A percentile compares a stretch with the other conserved stretches of the same genome.
phyloP scores from a whole-genome alignment of 2,113 vertebrate species.

The Erinaceus europaeus region DNA sequence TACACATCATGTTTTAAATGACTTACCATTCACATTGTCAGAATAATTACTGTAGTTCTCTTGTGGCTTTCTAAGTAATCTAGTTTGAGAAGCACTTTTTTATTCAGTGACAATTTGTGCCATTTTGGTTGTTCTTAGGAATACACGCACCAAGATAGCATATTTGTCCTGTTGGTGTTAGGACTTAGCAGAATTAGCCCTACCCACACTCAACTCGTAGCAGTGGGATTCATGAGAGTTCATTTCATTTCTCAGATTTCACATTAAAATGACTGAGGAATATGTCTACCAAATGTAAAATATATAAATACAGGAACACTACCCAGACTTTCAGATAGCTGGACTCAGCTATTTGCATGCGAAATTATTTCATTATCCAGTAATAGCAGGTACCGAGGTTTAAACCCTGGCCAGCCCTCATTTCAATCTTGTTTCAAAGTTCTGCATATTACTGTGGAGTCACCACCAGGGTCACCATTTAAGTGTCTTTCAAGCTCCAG shows the following conservation, averaged over 20 bases:
- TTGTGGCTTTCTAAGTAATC: not conserved
- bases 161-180: not conserved
- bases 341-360: not conserved
- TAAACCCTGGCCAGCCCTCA: too few species aligned
- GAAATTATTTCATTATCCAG: too few species aligned
- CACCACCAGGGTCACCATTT: too few species aligned
- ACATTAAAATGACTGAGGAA: not conserved
- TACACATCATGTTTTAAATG: constrained; percentile 7
- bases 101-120: not conserved
- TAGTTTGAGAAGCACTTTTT: not conserved
- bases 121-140: not conserved
- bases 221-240: not conserved
- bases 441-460: too few species aligned
- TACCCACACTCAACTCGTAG: not conserved
- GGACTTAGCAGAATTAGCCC: not conserved
- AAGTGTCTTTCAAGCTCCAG: not conserved
- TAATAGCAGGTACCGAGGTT: too few species aligned
- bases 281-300: not conserved
- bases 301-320: not conserved
- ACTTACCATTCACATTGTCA: not conserved
- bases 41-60: not conserved
- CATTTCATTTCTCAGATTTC: not conserved
- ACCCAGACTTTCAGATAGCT: not conserved
- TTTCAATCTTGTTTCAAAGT: too few species aligned
- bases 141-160: not conserved